phyloP scores from a whole-genome alignment of 2,888 invertebrate genomes.

The Morinoia aosen region DNA sequence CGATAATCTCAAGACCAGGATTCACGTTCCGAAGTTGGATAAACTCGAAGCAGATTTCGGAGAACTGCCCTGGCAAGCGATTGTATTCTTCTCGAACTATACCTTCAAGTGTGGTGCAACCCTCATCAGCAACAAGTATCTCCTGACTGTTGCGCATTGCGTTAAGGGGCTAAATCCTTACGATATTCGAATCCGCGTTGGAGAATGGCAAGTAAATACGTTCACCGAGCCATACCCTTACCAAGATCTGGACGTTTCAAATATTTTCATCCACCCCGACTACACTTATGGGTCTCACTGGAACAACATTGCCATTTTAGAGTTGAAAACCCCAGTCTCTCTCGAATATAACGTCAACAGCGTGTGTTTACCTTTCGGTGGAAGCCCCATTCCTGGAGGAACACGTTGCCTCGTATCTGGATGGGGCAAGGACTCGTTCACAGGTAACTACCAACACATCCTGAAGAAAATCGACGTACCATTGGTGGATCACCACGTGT shows the following conservation, averaged over 20 bases:
- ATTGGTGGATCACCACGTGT: constrained; percentile 75
- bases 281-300: constrained; percentile 60
- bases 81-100: constrained; percentile 65
- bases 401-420: constrained; percentile 67
- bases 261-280: constrained; percentile 61
- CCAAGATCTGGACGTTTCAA: constrained; percentile 57
- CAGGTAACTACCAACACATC: constrained; percentile 78
- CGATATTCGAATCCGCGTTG: constrained; percentile 63
- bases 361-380: constrained; percentile 66
- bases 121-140: constrained; percentile 56
- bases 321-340: constrained; percentile 58
- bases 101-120: constrained; percentile 67
- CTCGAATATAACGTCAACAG: constrained; percentile 67
- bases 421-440: constrained; percentile 68
- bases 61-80: constrained; percentile 67
- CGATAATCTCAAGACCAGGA: constrained; percentile 56
- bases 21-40: constrained; percentile 44
- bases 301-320: constrained; percentile 68
- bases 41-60: constrained; percentile 59
- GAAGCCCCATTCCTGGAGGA: constrained; percentile 15
- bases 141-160: constrained; percentile 65
- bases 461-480: constrained; percentile 84
- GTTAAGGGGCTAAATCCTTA: constrained; percentile 55
- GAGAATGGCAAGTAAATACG: constrained; percentile 67
- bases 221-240: constrained; percentile 63